Conservation (phyloP, 2,113 vertebrate genomes). For the Passerina amoena region DNA sequence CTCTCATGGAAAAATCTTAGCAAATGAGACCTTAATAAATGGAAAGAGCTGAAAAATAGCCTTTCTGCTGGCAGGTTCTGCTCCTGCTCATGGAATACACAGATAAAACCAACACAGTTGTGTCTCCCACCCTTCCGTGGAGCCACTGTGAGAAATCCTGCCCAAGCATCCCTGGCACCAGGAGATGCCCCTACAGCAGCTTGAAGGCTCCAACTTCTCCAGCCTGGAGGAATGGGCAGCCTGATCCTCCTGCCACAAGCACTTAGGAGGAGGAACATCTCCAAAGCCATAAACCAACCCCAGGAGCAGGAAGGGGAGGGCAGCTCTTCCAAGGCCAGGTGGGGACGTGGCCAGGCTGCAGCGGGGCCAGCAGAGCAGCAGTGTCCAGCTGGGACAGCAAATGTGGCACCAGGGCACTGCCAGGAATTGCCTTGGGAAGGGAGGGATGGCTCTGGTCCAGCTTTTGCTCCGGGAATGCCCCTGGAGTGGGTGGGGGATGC, state of each 20-base stretch:
- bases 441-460: not conserved
- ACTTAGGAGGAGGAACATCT: not conserved
- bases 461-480: not conserved
- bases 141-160: not conserved
- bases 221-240: not conserved
- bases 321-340: not conserved
- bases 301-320: not conserved
- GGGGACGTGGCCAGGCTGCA: not conserved
- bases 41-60: conserved; percentile 39
- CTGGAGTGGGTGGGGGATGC: not conserved
- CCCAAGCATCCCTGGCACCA: not conserved
- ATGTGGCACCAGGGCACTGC: not conserved
- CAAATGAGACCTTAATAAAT: conserved; percentile 47
- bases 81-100: not conserved
- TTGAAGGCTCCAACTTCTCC: not conserved
- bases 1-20: conserved; percentile 38
- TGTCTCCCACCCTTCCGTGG: not conserved
- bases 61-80: not conserved
- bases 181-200: not conserved
- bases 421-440: accelerated
- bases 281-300: not conserved
- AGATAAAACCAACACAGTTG: not conserved
- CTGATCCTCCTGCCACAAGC: not conserved
- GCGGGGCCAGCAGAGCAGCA: not conserved
- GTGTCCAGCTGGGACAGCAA: conserved; percentile 1